Base-by-base conservation (phyloP, 2,113 vertebrate species). In the Struthio camelus region DNA sequence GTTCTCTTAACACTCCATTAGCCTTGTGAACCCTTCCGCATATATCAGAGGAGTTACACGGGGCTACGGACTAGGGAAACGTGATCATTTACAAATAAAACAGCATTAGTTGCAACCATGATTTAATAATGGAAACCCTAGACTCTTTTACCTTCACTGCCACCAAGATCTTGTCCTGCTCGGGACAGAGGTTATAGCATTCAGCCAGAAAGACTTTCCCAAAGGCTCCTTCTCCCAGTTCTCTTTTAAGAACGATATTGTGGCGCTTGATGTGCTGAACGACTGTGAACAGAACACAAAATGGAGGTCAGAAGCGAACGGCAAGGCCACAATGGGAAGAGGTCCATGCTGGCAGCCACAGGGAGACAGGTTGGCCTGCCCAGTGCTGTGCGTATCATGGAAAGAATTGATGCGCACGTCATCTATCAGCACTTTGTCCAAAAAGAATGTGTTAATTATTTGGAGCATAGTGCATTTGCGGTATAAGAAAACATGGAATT, bases 181-280 rank as follows among this genome's bases (percentile, higher is more conserved):
- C 99, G 1, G 99, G 98, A 88, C 98, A 99, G 70, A 99, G 98
- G 97, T 99, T 99, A 96, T 99, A 99, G 96, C 99, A 99, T 97
- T 99, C 99, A 0, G 99, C 99, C 91, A 99, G 97, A 97, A 99
- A 99, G 85, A 99, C 99, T 98, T 99, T 99, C 40, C 99, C 99
- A 85, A 99, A 99, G 67, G 99, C 99, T 95, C 99, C 99, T 98
- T 99, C 99, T 87, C 99, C 99, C 80, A 99, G 98, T 96, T 99
- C 99, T 90, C 99, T 98, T 98, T 99, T 99, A 93, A 99, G 98
- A 94, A 99, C 99, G 2, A 99, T 99, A 97, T 99, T 99, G 96
- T 99, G 99, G 73, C 99, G 98, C 96, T 99, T 99, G 95, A 99
- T 99, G 86, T 99, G 99, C 95, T 99, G 99, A 92, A 99, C 99